A percentile compares a stretch with the other conserved stretches of the same genome.
These are phyloP conservation scores for Drosophila neocordata DNA, from an alignment of 1,140 invertebrate genomes.

Conservation along the genomic window DNA sequence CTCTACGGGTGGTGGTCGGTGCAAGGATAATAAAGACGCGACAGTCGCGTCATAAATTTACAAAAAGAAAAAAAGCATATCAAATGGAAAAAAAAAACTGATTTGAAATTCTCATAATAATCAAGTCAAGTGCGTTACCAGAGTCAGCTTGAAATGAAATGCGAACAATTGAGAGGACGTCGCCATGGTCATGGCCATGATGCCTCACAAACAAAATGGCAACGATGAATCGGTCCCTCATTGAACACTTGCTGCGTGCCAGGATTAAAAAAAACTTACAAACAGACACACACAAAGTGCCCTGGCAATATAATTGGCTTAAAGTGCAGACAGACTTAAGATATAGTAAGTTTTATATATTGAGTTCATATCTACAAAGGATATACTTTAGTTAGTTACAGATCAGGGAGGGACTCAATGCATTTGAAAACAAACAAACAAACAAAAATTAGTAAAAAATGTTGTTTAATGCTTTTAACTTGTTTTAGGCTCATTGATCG, in stretches of 20 bases:
- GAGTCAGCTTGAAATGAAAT: slow-evolving; percentile 14
- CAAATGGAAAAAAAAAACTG: slow-evolving; percentile 61
- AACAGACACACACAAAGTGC: slow-evolving; percentile 1
- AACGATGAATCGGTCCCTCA: not conserved
- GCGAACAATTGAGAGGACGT: slow-evolving; percentile 70
- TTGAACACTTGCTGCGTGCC: slow-evolving; percentile 20
- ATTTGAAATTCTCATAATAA: slow-evolving; percentile 69
- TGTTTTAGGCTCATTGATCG: too few relatives aligned
- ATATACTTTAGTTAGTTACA: too few relatives aligned
- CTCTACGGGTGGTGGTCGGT: too few relatives aligned
- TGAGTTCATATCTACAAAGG: too few relatives aligned
- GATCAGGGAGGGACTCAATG: too few relatives aligned
- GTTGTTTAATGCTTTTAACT: too few relatives aligned
- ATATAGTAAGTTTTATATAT: too few relatives aligned
- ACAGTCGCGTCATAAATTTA: slow-evolving; percentile 71
- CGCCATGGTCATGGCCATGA: slow-evolving; percentile 42
- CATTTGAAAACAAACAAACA: too few relatives aligned
- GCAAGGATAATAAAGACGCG: slow-evolving; percentile 67
- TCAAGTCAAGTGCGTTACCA: slow-evolving; percentile 46
- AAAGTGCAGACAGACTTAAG: not conserved
- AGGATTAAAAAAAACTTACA: slow-evolving; percentile 29
- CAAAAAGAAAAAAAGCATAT: slow-evolving; percentile 50
- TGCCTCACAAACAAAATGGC: not conserved
- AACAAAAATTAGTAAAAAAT: too few relatives aligned
- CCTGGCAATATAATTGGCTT: not conserved